Percentiles rank a stretch among this genome's conserved stretches.
phyloP scores from a whole-genome alignment of 2,888 invertebrate species.

The Dryocosmus kuriphilus region DNA sequence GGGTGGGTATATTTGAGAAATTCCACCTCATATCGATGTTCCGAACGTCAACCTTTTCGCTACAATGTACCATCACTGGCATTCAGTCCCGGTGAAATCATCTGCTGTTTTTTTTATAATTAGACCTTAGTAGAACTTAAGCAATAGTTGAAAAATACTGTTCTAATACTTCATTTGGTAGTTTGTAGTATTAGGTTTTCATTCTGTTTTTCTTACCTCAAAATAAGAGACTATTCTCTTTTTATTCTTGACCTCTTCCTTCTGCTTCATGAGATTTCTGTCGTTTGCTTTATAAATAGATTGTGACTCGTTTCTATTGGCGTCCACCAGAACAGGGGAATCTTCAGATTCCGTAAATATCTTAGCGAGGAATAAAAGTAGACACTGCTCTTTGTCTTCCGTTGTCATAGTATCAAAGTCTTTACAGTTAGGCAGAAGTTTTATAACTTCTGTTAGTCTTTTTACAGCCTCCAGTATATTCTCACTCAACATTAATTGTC shows the following conservation, averaged over 20 bases:
- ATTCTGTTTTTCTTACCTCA: slow-evolving; percentile 78
- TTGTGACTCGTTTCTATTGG: slow-evolving; percentile 46
- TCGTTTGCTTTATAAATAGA: slow-evolving; percentile 4
- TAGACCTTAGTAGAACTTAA: too few species aligned
- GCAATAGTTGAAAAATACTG: too few species aligned
- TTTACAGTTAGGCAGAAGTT: slow-evolving; percentile 54
- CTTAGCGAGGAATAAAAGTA: slow-evolving; percentile 67
- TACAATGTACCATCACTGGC: too few species aligned
- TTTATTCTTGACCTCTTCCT: slow-evolving; percentile 81
- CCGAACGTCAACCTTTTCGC: too few species aligned
- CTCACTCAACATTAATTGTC: slow-evolving; percentile 68
- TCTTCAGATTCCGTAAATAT: slow-evolving; percentile 72
- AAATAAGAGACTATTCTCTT: slow-evolving; percentile 86
- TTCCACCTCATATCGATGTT: too few species aligned
- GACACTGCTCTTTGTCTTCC: slow-evolving; percentile 61
- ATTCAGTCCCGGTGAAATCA: too few species aligned
- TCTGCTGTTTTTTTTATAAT: too few species aligned
- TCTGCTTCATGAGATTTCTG: slow-evolving; percentile 60
- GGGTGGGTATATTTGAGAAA: too few species aligned
- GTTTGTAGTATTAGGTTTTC: not conserved
- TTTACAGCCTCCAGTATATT: slow-evolving; percentile 67
- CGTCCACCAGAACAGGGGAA: slow-evolving; percentile 42
- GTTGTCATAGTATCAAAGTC: slow-evolving; percentile 53
- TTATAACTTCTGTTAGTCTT: slow-evolving; percentile 55
- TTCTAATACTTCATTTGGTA: too few species aligned